These are phyloP conservation scores for Montipora capricornis DNA, from an alignment of 64 coral and sea anemone genomes.

Conservation along the genomic window DNA sequence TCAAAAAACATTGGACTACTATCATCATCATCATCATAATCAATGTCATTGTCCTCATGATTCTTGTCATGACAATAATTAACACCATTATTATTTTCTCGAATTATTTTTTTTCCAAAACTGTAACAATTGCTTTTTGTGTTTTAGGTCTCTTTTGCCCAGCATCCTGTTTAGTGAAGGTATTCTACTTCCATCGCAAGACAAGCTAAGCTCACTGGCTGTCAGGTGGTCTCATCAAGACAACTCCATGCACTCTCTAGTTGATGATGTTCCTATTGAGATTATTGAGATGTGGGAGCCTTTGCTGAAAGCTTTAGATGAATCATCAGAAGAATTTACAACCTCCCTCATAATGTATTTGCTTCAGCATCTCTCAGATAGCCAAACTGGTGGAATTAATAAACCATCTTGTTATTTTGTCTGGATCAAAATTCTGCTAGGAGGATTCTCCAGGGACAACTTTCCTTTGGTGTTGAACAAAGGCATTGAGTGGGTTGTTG, in stretches of 20 bases:
- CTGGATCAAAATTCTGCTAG: constrained; percentile 64
- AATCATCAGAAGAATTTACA: constrained; percentile 77
- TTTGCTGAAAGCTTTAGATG: constrained; percentile 75
- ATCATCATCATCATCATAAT: no score
- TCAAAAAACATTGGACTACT: no score
- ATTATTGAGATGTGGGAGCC: constrained; percentile 64
- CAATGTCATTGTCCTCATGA: no score
- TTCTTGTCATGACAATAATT: no score
- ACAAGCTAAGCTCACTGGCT: constrained; percentile 10
- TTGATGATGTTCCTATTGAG: constrained; percentile 11
- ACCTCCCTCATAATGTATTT: constrained; percentile 33
- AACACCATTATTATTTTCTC: no score
- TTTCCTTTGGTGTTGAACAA: constrained; percentile 25
- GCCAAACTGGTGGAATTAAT: not conserved
- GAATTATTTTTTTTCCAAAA: no score
- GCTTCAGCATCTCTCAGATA: not conserved
- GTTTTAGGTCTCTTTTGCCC: constrained; percentile 1
- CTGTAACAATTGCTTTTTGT: not conserved
- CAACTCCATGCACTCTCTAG: not conserved
- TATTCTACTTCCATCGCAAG: constrained; percentile 33
- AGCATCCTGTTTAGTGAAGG: not conserved
- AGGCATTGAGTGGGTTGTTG: constrained; percentile 52
- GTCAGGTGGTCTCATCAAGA: not conserved
- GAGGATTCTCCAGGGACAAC: constrained; percentile 17
- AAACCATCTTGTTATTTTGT: not conserved